Base-by-base conservation (phyloP, 2,113 vertebrate genomes). In the Psilopsiagon aurifrons region DNA sequence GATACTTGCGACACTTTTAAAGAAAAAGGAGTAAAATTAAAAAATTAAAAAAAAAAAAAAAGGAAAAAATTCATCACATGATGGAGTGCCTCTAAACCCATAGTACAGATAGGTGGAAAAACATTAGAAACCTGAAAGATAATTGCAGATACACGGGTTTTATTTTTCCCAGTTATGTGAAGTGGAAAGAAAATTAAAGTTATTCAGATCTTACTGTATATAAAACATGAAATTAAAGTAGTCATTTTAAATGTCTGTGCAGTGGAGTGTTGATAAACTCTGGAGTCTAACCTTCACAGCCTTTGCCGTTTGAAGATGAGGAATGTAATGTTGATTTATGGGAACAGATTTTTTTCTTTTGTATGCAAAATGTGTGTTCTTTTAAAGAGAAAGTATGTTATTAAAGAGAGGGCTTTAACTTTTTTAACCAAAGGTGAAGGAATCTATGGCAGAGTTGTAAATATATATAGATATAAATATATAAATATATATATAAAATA, bases 401-500 rank as follows among this genome's bases (percentile, higher is more conserved):
- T 98, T 97, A 97, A 97, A 98, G 98, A 98, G 98, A 98, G 98
- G 98, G 98, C 98, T 98, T 98, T 98, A 98, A 98, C 98, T 98
- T 98, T 98, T 98, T 98, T 98, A 98, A 98, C 98, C 98, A 98
- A 98, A 98, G 98, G 98, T 98, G 98, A 98, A 96, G 97, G 98
- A 98, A 98, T 99, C 98, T 98, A 98, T 98, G 98, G 98, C 98
- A 98, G 98, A 98, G 97, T 98, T 98, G 98, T 99, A 99, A 98
- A 99, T 98, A 98, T 98, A 98, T 98, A 98, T 98, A 98, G 97
- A 98, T 98, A 99, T 98, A 98, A 98, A 98, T 98, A 98, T 97
- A 98, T 98, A 94, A 94, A 96, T 97, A 96, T 95, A 98, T 97
- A 97, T 93, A 95, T 97, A 95, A 97, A 97, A 98, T 98, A 97